phyloP scores from a whole-genome alignment of 2,888 invertebrate species.

The Noctua fimbriata region DNA sequence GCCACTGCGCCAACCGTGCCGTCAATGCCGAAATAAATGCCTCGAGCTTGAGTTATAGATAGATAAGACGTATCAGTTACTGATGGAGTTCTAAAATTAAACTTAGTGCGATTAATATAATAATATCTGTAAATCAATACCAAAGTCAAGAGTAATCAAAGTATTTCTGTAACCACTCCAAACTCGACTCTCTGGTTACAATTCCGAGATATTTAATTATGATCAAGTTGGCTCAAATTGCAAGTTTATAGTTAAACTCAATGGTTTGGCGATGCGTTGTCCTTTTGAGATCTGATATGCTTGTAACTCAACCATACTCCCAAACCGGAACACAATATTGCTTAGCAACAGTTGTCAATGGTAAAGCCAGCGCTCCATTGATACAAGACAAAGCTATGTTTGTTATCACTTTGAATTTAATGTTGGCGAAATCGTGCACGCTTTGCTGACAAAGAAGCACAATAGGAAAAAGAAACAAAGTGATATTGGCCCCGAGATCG shows the following conservation, averaged over 20 bases:
- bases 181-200: neutral
- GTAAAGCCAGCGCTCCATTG: neutral
- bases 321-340: neutral
- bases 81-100: neutral
- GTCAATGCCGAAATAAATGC: neutral
- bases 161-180: neutral
- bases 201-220: neutral
- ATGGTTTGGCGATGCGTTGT: neutral
- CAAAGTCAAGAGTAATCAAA: neutral
- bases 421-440: neutral
- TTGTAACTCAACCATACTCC: neutral
- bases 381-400: neutral
- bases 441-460: neutral
- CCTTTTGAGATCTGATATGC: neutral
- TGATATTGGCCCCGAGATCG: neutral
- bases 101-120: neutral
- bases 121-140: neutral
- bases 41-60: neutral
- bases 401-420: neutral
- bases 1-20: no score
- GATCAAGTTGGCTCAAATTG: neutral
- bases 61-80: neutral
- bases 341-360: neutral
- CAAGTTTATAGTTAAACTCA: neutral
- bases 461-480: neutral